Evolutionary conservation across 92 coral and sea anemone genomes (phyloP), one percentile per base, ranked within the genome.

Genomic region (Epizoanthus ramosus): DNA sequence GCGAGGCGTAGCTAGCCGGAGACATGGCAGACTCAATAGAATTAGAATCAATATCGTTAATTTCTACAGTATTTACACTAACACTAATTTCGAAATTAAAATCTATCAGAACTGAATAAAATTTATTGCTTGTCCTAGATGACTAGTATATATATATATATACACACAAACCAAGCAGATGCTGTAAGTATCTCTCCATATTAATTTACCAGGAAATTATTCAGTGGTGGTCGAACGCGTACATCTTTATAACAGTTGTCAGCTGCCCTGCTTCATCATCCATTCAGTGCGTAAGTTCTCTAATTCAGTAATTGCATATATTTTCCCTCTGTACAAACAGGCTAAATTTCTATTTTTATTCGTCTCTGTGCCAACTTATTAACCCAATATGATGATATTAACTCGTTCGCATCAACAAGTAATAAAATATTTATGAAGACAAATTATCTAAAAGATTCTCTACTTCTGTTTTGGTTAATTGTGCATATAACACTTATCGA

Each of bases 371-470:
- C 68, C 47, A 75, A 57, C 68, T 57, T 28, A 75, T 31, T 57
- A 57, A 75, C 80, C 67, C 33, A 15, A 47, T 33, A 66, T 58
- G 68, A 12, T 8, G 68, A 75, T 31, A 75, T 75, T 58, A 75
- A 75, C 80, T 75, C 80, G 1, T 12, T 22, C 67, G 33, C 22
- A 67, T 67, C 28, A 75, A 57, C 68, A 43, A 77, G 57, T 13
- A 57, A 77, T 77, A 22, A 60, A 77, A 60, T n/a, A 60, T 61
- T 76, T 61, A 77, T 77, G 82, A 77, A 41, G 70, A 77, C 71
- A 60, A 43, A 59, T 43, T 77, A 61, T 77, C 50, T 61, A 39
- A 41, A 77, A 61, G 56, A 19, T 77, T 19, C 59, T 77, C 63
- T 77, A 77, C 60, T 77, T 77, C 82, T 22, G 18, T 77, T 77